Base-by-base conservation (phyloP, 2,888 invertebrate genomes). In the Drosophila kanekoi region DNA sequence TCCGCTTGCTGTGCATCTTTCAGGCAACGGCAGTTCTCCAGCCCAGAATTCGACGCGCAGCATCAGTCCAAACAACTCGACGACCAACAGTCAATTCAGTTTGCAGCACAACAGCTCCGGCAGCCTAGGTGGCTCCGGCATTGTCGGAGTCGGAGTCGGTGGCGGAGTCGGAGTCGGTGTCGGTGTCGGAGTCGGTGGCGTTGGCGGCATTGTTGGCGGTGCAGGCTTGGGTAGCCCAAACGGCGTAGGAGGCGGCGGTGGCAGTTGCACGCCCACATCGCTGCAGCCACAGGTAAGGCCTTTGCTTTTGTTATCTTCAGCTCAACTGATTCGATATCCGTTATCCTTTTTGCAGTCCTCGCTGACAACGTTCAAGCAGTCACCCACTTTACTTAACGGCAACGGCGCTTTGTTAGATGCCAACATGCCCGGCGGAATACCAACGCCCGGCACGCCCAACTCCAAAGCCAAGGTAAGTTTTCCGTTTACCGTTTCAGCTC, bases 381-480 rank as follows among this genome's bases (percentile, higher is more conserved):
- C 92, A 79, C 91, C 92, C 81, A 91, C 83, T 86, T 87, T 91
- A 88, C 86, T 91, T 68, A 93, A 92, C 92, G 92, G 92, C 86
- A 92, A 91, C 91, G 90, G 91, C 81, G 81, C 86, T 77, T 85
- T 90, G 83, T 89, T 91, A 87, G 91, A 92, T 89, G 91, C 91
- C 89, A 92, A 89, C 87, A 92, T 96, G 96, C 96, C 95, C 79
- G 96, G 95, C 89, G 96, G 95, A 83, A 95, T 94, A 83, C 92
- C 92, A 81, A 94, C 95, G 84, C 96, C 96, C 81, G 96, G 97
- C 81, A 96, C 97, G 59, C 97, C 97, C 74, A 96, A 96, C 81
- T 95, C 96, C 77, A 97, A 96, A 93, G 94, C 95, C 87, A 97
- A 96, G 94, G 96, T 96, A 92, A 86, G 83, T 2, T 35, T 41